Conservation (phyloP, 2,113 vertebrate species). For the Macaca nemestrina region DNA sequence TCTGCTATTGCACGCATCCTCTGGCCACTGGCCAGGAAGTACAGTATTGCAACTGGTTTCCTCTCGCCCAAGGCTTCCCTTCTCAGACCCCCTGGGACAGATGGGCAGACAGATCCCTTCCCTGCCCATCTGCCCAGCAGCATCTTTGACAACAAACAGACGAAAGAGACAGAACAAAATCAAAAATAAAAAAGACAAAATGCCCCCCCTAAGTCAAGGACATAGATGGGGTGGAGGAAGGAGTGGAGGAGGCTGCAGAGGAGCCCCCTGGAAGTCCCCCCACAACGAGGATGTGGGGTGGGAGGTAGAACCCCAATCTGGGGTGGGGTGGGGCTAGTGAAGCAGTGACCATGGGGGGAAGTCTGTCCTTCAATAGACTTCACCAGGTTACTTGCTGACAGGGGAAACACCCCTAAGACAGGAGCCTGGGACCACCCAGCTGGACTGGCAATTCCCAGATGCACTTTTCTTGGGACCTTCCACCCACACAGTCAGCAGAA, state of each 20-base stretch:
- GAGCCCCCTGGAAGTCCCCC: constrained; percentile 60
- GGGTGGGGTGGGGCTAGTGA: constrained; percentile 46
- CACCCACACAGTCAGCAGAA: constrained; percentile 32
- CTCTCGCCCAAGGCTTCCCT: constrained; percentile 60
- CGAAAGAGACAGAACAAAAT: constrained; percentile 47
- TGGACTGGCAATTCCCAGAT: background rate
- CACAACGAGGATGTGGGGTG: constrained; percentile 43
- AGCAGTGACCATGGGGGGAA: background rate
- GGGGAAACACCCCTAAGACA: constrained; percentile 12
- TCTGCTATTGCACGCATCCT: constrained; percentile 70
- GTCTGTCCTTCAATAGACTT: background rate
- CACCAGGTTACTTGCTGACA: background rate
- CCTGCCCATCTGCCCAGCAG: constrained; percentile 46
- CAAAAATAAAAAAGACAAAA: constrained; percentile 2
- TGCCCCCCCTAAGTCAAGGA: constrained; percentile 18
- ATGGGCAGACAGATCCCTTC: constrained; percentile 64
- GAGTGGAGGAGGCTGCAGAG: background rate
- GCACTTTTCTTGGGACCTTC: background rate
- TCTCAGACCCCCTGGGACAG: constrained; percentile 48
- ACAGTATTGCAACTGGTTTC: constrained; percentile 73
- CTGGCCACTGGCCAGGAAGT: constrained; percentile 72
- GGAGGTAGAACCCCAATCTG: constrained; percentile 74
- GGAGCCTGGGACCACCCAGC: background rate
- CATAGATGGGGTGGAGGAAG: background rate
- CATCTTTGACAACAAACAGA: constrained; percentile 71